Evolutionary conservation across 2,888 invertebrate genomes (phyloP).

Genomic region (Arrhopalites spinosus): DNA sequence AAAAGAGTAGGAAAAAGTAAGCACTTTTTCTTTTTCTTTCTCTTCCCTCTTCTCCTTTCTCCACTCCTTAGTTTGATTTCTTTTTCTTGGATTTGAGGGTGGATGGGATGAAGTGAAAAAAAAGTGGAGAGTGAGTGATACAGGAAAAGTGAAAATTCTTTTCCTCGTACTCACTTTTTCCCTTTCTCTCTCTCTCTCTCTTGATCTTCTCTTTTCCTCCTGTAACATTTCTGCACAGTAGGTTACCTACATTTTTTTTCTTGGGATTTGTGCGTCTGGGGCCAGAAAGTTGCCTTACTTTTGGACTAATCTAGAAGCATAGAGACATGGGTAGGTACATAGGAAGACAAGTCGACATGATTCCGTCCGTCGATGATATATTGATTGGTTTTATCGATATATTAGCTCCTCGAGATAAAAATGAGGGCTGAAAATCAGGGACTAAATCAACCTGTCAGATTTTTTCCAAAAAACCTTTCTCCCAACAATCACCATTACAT

Average conservation of each 20-base stretch:
- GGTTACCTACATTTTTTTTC: too few relatives aligned
- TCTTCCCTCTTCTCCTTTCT: background rate
- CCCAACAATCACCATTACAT: slow-evolving; percentile 42
- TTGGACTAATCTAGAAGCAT: too few relatives aligned
- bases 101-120: background rate
- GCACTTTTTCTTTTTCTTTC: background rate
- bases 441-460: slow-evolving; percentile 44
- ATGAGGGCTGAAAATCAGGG: slow-evolving; percentile 30
- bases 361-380: slow-evolving; percentile 41
- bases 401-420: slow-evolving; percentile 38
- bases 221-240: too few relatives aligned
- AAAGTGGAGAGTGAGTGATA: too few relatives aligned
- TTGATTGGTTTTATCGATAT: slow-evolving; percentile 47
- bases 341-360: slow-evolving; percentile 3
- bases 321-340: too few relatives aligned
- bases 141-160: too few relatives aligned
- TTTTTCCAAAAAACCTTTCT: too few relatives aligned
- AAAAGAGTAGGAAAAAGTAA: background rate
- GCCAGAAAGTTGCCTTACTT: too few relatives aligned
- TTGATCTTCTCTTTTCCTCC: too few relatives aligned
- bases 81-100: background rate
- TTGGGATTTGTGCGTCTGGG: too few relatives aligned
- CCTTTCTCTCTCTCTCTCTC: too few relatives aligned
- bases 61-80: background rate
- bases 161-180: too few relatives aligned